phyloP scores from a whole-genome alignment of 2,888 invertebrate species.

The Busseola fusca region DNA sequence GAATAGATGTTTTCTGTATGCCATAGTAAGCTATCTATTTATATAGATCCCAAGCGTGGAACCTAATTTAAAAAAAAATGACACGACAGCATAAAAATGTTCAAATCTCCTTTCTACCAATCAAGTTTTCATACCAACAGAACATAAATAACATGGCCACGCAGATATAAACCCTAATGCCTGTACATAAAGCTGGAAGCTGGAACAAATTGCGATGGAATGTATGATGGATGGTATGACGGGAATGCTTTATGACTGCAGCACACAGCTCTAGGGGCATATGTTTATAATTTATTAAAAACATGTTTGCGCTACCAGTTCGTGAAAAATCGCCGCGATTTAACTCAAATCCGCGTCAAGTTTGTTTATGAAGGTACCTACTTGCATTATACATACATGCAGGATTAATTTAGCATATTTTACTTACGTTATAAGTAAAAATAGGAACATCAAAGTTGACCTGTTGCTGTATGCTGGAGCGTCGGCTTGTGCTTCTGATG shows the following conservation, averaged over 20 bases:
- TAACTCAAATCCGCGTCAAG: slow-evolving; percentile 45
- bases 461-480: slow-evolving; percentile 96
- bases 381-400: slow-evolving; percentile 50
- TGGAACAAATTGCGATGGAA: slow-evolving; percentile 32
- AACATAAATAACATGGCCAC: slow-evolving; percentile 22
- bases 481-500: slow-evolving; percentile 94
- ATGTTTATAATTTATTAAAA: slow-evolving; percentile 71
- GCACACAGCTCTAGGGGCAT: slow-evolving; percentile 48
- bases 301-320: slow-evolving; percentile 65
- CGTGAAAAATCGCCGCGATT: slow-evolving; percentile 57
- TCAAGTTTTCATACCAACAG: slow-evolving; percentile 21
- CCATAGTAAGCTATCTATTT: no score
- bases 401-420: slow-evolving; percentile 50
- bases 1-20: no score
- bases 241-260: slow-evolving; percentile 57
- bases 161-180: slow-evolving; percentile 37
- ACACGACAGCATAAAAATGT: no score
- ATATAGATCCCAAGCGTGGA: no score
- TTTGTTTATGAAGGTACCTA: slow-evolving; percentile 58
- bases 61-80: no score
- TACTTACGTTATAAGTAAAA: slow-evolving; percentile 58
- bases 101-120: no score
- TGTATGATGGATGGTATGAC: slow-evolving; percentile 26
- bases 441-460: slow-evolving; percentile 79
- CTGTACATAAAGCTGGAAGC: slow-evolving; percentile 38